These are phyloP conservation scores for Cochlearius cochlearius DNA, from an alignment of 2,113 vertebrate genomes.

Conservation along the genomic window DNA sequence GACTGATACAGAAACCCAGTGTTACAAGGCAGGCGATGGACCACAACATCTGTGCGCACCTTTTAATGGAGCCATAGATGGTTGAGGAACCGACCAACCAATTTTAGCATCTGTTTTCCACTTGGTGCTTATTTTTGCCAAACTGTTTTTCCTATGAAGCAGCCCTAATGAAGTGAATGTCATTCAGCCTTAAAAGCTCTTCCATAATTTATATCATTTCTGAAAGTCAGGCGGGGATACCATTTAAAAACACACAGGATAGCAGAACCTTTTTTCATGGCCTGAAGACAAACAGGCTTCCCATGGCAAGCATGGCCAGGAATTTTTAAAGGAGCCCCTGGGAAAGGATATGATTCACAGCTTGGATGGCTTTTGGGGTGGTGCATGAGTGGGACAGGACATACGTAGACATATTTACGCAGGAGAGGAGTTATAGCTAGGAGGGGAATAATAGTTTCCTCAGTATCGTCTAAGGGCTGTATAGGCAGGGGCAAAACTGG, in stretches of 20 bases:
- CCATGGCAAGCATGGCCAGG: neutral
- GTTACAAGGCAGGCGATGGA: neutral
- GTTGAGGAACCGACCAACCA: neutral
- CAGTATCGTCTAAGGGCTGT: neutral
- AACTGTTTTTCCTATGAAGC: constrained; percentile 27
- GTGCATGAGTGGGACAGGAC: neutral
- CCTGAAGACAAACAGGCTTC: neutral
- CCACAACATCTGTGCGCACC: fast-evolving
- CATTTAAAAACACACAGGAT: neutral
- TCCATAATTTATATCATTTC: neutral
- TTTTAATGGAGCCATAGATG: neutral
- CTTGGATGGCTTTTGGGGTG: neutral
- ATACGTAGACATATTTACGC: neutral
- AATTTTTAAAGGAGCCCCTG: constrained; percentile 15
- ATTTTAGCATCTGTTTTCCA: constrained; percentile 4
- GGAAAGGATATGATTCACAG: constrained; percentile 42
- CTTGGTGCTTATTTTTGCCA: neutral
- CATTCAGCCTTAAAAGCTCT: neutral
- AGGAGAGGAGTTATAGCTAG: neutral
- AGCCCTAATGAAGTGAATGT: neutral
- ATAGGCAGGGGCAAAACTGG: neutral
- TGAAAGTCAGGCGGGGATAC: neutral
- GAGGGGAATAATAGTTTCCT: neutral
- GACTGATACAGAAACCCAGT: neutral
- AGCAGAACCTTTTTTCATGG: neutral